Evolutionary conservation across 2,113 vertebrate species (phyloP), one percentile per base, ranked within the genome.

Genomic region (Maylandia zebra): DNA sequence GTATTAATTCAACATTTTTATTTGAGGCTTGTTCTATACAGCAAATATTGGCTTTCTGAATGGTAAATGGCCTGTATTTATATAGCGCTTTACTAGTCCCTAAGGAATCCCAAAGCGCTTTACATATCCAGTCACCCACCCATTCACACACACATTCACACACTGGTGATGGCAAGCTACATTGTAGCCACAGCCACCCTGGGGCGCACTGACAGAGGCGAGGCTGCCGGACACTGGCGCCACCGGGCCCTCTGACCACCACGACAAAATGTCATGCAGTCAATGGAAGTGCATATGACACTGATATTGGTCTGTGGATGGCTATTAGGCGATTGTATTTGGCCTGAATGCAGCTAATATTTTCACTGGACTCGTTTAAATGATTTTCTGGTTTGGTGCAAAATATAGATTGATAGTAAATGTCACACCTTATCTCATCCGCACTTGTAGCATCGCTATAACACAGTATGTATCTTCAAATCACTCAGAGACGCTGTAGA

Each of bases 21-120:
- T 57, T 32, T 80, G 27, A 45, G 4, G 38, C 53, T 79, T 57
- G 34, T 50, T 17, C 36, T 48, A 6, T 22, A 61, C 59, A 50
- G 50, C 9, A 90, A 90, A 86, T 92, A 94, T 94, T 87, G 88
- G 74, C 48, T 91, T 94, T 91, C 27, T 94, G 85, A 93, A 95
- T 94, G 94, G 22, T 22, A 22, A 22, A 22, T 22, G 22, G 22
- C 22, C 22, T 22, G 22, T 22, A 22, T 22, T 22, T 22, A 22
- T 22, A 22, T 22, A 22, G 22, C 22, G 22, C 22, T 22, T 22
- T 22, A 22, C 22, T 22, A 22, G 22, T 22, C 22, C 22, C 22
- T 22, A 22, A 22, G 22, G 22, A 22, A n/a, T 2, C 22, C 22
- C 22, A 22, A 22, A 22, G 22, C 22, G 22, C 22, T 22, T 22